phyloP scores from a whole-genome alignment of 2,113 vertebrate genomes.

The Misgurnus mizolepis region DNA sequence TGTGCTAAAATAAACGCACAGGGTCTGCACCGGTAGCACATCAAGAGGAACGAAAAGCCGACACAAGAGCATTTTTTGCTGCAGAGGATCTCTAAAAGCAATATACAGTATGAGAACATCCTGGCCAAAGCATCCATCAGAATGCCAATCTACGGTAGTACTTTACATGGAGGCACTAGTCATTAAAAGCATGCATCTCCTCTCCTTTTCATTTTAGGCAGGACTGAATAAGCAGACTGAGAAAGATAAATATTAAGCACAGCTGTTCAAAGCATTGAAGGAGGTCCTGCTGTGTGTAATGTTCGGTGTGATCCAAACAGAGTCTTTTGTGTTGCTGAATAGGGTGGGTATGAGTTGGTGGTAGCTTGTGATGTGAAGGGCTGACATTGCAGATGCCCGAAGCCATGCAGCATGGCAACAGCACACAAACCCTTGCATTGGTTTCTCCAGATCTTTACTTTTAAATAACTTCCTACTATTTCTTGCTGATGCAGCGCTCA shows the following conservation, averaged over 20 bases:
- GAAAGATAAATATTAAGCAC: slow-evolving; percentile 21
- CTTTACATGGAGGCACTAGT: not conserved
- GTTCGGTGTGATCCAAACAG: slow-evolving; percentile 13
- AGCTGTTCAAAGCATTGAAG: not conserved
- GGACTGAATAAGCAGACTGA: slow-evolving; percentile 15
- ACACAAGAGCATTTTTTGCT: not conserved
- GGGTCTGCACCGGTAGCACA: slow-evolving; percentile 51
- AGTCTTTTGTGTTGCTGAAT: slow-evolving; percentile 22
- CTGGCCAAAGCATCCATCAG: not conserved
- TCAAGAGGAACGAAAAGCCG: slow-evolving; percentile 30
- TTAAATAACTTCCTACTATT: not conserved
- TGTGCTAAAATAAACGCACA: slow-evolving; percentile 57
- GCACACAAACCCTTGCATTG: slow-evolving; percentile 35
- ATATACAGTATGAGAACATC: not conserved
- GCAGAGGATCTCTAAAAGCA: not conserved
- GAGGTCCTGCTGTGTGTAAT: not conserved
- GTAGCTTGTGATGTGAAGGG: slow-evolving; percentile 19
- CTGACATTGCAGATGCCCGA: slow-evolving; percentile 38
- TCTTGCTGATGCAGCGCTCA: not conserved
- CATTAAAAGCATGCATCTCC: not conserved
- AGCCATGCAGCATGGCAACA: slow-evolving; percentile 13
- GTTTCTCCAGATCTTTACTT: slow-evolving; percentile 9
- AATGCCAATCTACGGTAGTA: too few species aligned
- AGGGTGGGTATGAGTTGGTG: not conserved
- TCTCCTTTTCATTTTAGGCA: not conserved